Percentiles rank a stretch among this genome's conserved stretches.
phyloP scores from a whole-genome alignment of 2,797 vertebrate species.

The Pantherophis vulpinus region DNA sequence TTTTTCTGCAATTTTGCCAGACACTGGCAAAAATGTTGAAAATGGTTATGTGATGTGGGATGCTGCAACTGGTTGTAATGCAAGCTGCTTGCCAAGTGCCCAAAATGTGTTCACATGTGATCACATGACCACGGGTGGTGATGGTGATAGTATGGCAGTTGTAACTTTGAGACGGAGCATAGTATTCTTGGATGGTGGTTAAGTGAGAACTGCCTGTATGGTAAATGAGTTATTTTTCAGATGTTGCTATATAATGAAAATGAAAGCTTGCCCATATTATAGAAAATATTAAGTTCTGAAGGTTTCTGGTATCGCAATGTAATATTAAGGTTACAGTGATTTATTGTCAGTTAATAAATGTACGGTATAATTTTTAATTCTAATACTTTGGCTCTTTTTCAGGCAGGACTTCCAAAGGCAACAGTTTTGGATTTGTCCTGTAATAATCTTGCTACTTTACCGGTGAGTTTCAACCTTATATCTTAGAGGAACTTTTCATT shows the following conservation, averaged over 20 bases:
- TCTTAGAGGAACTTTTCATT: not conserved
- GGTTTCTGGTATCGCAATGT: not conserved
- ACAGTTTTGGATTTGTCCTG: slow-evolving; percentile 92
- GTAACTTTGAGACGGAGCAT: not conserved
- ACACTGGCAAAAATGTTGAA: not conserved
- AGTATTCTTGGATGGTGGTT: not conserved
- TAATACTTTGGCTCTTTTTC: slow-evolving; percentile 46
- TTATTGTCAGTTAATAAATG: not conserved
- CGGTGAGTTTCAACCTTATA: slow-evolving; percentile 78
- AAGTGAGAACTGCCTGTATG: not conserved
- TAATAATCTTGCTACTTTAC: slow-evolving; percentile 86
- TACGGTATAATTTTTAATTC: not conserved
- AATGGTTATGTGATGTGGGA: not conserved
- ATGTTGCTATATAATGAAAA: not conserved
- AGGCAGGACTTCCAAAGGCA: slow-evolving; percentile 90
- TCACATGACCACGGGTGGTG: not conserved
- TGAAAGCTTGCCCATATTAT: not conserved
- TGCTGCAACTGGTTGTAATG: not conserved
- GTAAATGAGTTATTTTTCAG: not conserved
- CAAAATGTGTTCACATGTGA: not conserved
- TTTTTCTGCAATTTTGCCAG: not conserved
- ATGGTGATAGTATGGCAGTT: not conserved
- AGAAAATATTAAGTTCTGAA: not conserved
- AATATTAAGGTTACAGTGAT: not conserved
- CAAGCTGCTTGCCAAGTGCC: not conserved